Evolutionary conservation across 2,797 vertebrate species (phyloP).

Genomic region (Syngnathus acus): DNA sequence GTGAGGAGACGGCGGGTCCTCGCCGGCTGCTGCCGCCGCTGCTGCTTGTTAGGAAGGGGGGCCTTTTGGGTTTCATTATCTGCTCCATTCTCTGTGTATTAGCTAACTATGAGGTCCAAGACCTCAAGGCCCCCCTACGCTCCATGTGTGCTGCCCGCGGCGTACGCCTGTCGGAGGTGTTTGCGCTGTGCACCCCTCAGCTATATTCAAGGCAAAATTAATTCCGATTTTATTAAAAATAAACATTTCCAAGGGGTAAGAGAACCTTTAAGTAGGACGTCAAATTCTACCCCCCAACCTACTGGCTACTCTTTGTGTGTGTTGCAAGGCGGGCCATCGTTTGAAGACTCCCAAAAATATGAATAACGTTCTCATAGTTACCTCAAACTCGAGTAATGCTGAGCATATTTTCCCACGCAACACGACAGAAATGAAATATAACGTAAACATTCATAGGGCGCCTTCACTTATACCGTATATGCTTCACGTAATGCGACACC

Average conservation of each 20-base stretch:
- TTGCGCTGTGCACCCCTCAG: slow-evolving; percentile 22
- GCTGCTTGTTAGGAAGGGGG: slow-evolving; percentile 36
- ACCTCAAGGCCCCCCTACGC: slow-evolving; percentile 42
- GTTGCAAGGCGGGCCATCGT: too few relatives aligned
- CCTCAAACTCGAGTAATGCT: not conserved
- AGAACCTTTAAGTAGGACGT: not conserved
- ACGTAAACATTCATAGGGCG: slow-evolving; percentile 40
- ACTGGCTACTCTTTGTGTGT: too few relatives aligned
- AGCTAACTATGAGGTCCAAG: slow-evolving; percentile 57
- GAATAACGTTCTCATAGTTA: too few relatives aligned
- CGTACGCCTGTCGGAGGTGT: slow-evolving; percentile 41
- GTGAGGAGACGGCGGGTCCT: slow-evolving; percentile 50
- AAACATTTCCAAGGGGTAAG: not conserved
- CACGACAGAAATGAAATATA: slow-evolving; percentile 17
- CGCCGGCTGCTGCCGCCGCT: slow-evolving; percentile 36
- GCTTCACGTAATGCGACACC: slow-evolving; percentile 34
- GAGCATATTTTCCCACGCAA: slow-evolving; percentile 12
- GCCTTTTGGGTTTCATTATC: slow-evolving; percentile 64
- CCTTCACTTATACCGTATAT: slow-evolving; percentile 29
- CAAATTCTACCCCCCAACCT: too few relatives aligned
- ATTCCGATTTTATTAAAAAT: not conserved
- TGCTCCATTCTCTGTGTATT: slow-evolving; percentile 60
- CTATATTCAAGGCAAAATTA: not conserved
- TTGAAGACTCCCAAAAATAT: too few relatives aligned
- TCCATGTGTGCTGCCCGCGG: slow-evolving; percentile 20